phyloP scores from a whole-genome alignment of 2,888 invertebrate genomes.

The Sympetrum striolatum region DNA sequence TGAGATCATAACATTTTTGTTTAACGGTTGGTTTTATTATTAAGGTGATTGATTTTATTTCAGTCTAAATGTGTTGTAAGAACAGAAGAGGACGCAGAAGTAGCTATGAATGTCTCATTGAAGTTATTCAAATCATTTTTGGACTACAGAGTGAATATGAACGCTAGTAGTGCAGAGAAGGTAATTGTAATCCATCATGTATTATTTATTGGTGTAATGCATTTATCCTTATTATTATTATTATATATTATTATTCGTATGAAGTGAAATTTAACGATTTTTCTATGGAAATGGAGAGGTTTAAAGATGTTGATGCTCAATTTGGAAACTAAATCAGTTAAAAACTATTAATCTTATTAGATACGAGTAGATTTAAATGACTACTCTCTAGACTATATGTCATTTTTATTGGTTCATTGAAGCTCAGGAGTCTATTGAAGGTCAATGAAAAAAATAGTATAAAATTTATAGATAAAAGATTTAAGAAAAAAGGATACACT shows the following conservation, averaged over 20 bases:
- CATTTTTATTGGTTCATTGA: no score
- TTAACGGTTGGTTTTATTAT: not conserved
- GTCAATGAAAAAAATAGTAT: no score
- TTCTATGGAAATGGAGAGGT: not conserved
- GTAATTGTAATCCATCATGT: not conserved
- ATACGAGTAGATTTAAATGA: no score
- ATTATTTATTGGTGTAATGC: not conserved
- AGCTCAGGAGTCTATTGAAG: no score
- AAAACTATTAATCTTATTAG: no score
- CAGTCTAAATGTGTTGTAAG: slow-evolving; percentile 35
- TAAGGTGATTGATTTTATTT: not conserved
- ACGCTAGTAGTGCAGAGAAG: slow-evolving; percentile 30
- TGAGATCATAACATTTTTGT: not conserved
- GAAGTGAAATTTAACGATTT: not conserved
- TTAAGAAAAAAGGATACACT: no score
- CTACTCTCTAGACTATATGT: no score
- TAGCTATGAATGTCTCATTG: slow-evolving; percentile 25
- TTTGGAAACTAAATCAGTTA: no score
- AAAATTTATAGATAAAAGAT: no score
- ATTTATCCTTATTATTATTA: not conserved
- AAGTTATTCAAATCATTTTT: slow-evolving; percentile 30
- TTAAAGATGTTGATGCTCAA: no score
- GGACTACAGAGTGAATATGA: slow-evolving; percentile 38
- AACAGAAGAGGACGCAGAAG: slow-evolving; percentile 33
- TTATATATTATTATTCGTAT: not conserved